phyloP scores from a whole-genome alignment of 1,140 invertebrate genomes.

The Popillia japonica region DNA sequence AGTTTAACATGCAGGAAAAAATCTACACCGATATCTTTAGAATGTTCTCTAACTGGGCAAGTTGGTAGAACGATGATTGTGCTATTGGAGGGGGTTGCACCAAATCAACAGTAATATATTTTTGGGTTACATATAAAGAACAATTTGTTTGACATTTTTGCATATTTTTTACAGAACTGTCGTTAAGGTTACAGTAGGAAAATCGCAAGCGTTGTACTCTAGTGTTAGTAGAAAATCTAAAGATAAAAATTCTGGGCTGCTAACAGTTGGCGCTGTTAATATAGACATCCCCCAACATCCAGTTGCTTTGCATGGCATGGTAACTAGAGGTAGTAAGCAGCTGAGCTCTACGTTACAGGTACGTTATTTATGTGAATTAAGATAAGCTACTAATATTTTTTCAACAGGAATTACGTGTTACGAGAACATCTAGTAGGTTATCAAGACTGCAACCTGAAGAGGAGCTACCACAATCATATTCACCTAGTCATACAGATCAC shows the following conservation, averaged over 20 bases:
- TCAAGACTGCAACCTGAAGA: slow-evolving; percentile 70
- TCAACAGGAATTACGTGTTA: slow-evolving; percentile 76
- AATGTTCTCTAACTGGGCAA: slow-evolving; percentile 89
- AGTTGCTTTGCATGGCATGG: slow-evolving; percentile 95
- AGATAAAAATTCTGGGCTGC: slow-evolving; percentile 86
- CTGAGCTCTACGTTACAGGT: slow-evolving; percentile 89
- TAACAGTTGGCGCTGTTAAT: slow-evolving; percentile 88
- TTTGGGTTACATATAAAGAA: slow-evolving; percentile 27
- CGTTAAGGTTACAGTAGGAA: slow-evolving; percentile 89
- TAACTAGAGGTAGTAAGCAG: slow-evolving; percentile 93
- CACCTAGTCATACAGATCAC: slow-evolving; percentile 54
- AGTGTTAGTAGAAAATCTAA: slow-evolving; percentile 78
- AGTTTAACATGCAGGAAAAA: slow-evolving; percentile 81
- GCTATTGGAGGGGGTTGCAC: slow-evolving; percentile 86
- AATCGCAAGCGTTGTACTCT: slow-evolving; percentile 91
- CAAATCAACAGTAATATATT: slow-evolving; percentile 80
- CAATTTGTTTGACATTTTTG: slow-evolving; percentile 41
- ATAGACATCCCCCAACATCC: slow-evolving; percentile 97
- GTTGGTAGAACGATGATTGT: slow-evolving; percentile 93
- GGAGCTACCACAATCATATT: slow-evolving; percentile 66
- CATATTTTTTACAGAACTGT: slow-evolving; percentile 72
- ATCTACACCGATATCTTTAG: slow-evolving; percentile 73
- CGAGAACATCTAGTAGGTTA: slow-evolving; percentile 77
- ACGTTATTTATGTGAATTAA: slow-evolving; percentile 22
- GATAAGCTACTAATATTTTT: neutral